Percentiles rank a stretch among this genome's conserved stretches.
These are phyloP conservation scores for Scaptomyza parva DNA, from an alignment of 2,888 invertebrate species.

Conservation along the genomic window DNA sequence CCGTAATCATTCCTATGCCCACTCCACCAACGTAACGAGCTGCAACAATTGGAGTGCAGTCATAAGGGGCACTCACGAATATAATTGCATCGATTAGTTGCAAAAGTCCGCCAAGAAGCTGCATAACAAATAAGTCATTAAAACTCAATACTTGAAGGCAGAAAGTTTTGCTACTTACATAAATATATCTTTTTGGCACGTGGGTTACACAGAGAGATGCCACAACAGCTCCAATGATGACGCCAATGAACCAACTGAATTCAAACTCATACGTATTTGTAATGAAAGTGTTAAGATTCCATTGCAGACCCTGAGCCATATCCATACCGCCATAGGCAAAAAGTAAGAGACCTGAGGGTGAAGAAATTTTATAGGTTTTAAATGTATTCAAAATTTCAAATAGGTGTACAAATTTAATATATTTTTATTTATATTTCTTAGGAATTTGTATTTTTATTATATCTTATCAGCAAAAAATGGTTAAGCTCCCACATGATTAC, in stretches of 20 bases:
- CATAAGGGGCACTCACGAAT: conserved; percentile 62
- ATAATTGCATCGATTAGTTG: conserved; percentile 73
- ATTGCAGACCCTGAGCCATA: conserved; percentile 73
- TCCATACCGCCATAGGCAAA: conserved; percentile 75
- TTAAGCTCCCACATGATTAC: neutral
- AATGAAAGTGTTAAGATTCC: conserved; percentile 46
- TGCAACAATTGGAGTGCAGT: conserved; percentile 57
- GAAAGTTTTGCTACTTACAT: conserved; percentile 40
- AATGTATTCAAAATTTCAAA: neutral
- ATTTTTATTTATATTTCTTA: neutral
- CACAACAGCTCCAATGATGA: conserved; percentile 72
- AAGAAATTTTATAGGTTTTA: neutral
- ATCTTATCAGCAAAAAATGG: conserved; percentile 16
- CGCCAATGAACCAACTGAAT: conserved; percentile 79
- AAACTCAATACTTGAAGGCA: fast-evolving
- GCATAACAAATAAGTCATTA: neutral
- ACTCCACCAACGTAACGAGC: conserved; percentile 79
- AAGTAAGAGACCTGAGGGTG: conserved; percentile 55
- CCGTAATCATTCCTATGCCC: conserved; percentile 70
- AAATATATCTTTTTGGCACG: conserved; percentile 57
- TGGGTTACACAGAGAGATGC: conserved; percentile 51
- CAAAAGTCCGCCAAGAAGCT: conserved; percentile 56
- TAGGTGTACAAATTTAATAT: neutral
- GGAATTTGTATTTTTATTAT: neutral
- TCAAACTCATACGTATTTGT: conserved; percentile 52